Base-by-base conservation (phyloP, 2,797 vertebrate species). In the Fundulus diaphanus region DNA sequence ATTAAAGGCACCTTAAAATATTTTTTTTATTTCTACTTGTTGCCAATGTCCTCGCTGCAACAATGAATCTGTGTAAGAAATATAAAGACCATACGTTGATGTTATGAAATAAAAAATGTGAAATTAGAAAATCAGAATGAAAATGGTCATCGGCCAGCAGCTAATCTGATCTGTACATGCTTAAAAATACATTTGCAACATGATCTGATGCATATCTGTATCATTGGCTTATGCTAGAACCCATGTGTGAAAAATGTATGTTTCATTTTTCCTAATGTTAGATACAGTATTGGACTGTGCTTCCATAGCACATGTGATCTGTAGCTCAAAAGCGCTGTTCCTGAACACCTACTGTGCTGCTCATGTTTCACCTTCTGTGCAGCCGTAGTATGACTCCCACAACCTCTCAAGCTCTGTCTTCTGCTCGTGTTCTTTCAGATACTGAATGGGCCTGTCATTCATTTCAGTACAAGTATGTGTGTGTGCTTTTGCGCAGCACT, bases 381-480 rank as follows among this genome's bases (percentile, higher is more conserved):
- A 44, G 70, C 35, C 65, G 35, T 51, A 18, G 72, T 56, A 63
- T 44, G 67, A 67, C 71, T 51, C 51, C 70, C 69, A 73, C 56
- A 84, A 68, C 13, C 65, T 79, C 68, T 44, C 51, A 37, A 37
- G 69, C 66, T 78, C 71, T 27, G 42, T 29, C 71, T 63, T 78
- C 76, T 74, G 67, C 81, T 70, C 73, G 46, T 27, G 68, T 75
- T 78, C 68, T 84, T 83, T 84, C 78, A 70, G 80, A 77, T 59
- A 89, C 79, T 82, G 65, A 80, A 85, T 80, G 78, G 68, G 76
- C 76, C 81, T 83, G 76, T 84, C 83, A 77, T 76, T 90, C 79
- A 86, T 56, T 83, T 57, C 65, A 69, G 46, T 77, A n/a, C 40
- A 37, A n/a, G 44, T 7, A 20, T 49, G 57, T 56, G 73, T 67